Conservation (phyloP, 1,140 invertebrate species). For the Cherax quadricarinatus region DNA sequence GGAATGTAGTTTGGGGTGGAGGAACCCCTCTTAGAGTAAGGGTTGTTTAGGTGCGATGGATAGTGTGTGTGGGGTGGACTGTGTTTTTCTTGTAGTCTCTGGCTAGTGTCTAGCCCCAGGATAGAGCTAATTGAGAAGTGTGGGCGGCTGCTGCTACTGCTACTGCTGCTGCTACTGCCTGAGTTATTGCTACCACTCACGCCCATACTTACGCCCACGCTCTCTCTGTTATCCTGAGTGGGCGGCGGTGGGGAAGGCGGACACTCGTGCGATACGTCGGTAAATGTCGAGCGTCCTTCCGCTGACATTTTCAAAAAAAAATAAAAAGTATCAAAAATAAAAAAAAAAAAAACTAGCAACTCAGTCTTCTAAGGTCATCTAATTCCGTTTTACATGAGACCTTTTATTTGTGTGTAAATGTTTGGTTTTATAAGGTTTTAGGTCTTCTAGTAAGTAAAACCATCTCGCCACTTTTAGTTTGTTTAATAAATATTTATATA, state of each 20-base stretch:
- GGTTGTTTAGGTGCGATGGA: not conserved
- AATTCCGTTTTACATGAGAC: not conserved
- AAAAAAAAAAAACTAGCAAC: not conserved
- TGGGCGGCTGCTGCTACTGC: conserved; percentile 45
- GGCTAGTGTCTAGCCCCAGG: conserved; percentile 62
- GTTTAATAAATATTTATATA: no score
- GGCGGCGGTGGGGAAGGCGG: conserved; percentile 32
- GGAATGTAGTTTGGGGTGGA: not conserved
- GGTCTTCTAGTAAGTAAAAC: not conserved
- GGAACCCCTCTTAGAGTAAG: not conserved
- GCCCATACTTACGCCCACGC: conserved; percentile 19
- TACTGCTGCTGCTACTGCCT: conserved; percentile 16
- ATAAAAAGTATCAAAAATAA: not conserved
- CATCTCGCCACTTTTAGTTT: not conserved
- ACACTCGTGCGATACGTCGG: conserved; percentile 6
- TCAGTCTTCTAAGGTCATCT: not conserved
- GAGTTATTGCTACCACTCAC: conserved; percentile 6
- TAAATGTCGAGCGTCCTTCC: not conserved
- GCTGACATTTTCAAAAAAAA: conserved; percentile 24
- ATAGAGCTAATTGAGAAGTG: conserved; percentile 73
- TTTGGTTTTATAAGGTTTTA: not conserved
- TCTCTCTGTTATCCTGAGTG: not conserved
- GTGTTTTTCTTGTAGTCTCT: conserved; percentile 4
- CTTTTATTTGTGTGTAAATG: not conserved
- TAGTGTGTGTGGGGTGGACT: conserved; percentile 14